Base-by-base conservation (phyloP, 1,140 invertebrate genomes). In the Bombus waltoni region DNA sequence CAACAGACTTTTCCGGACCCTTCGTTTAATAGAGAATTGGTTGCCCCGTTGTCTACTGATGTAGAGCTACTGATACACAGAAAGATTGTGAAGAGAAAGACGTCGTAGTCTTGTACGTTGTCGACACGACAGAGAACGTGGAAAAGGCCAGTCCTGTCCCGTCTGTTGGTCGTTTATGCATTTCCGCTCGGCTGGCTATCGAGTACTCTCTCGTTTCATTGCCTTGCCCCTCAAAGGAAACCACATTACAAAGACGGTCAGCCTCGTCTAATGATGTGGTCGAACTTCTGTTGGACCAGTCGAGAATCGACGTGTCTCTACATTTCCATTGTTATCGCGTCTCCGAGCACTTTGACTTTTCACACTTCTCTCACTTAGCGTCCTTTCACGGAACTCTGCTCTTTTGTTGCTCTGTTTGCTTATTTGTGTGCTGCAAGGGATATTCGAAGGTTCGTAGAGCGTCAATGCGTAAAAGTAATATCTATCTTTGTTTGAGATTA, bases 221-320 rank as follows among this genome's bases (percentile, higher is more conserved):
- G 83, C 76, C 75, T 70, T 62, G 13, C 82, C 91, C 59, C 59
- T 94, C 94, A 95, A 95, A 95, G 95, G 94, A 94, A 95, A 95
- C 94, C 94, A 85, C 94, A 94, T 89, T 87, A 85, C 78, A 88
- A 88, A 92, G 90, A 86, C 82, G 92, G 91, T 91, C 92, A 93
- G 92, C 89, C 84, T 92, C 87, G 81, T 94, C 89, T 95, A 95
- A 95, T 93, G 94, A 95, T 95, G 94, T 91, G 94, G 94, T 93
- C 86, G 81, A 91, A 93, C 88, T 92, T 47, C 28, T 47, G 47
- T 38, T 38, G 77, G 85, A 82, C 80, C 70, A 71, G 38, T 47
- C 84, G n/a, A 44, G 72, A 87, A 89, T 81, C 70, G 79, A 87
- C 75, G 86, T 81, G 75, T 86, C 53, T 86, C 62, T 44, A 81